Evolutionary conservation across 2,888 invertebrate species (phyloP).

Genomic region (Rhagonycha fulva): DNA sequence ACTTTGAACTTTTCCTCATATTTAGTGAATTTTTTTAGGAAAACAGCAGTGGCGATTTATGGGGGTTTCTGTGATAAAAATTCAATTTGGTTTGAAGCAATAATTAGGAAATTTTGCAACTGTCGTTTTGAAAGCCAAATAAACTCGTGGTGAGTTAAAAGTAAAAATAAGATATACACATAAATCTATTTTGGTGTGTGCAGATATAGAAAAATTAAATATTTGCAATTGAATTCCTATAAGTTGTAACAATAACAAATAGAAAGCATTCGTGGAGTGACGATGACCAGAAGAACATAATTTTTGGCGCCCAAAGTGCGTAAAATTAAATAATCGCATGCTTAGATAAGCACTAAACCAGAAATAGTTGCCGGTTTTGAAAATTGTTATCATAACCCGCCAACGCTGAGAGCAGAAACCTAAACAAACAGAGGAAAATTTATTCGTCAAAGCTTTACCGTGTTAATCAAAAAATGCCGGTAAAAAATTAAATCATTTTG

Average conservation of each 20-base stretch:
- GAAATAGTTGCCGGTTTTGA: slow-evolving; percentile 13
- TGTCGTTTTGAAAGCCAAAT: not conserved
- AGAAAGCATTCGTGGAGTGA: slow-evolving; percentile 1
- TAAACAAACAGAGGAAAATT: slow-evolving; percentile 6
- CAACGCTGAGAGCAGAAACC: not conserved
- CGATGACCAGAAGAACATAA: slow-evolving; percentile 12
- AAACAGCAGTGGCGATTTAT: too few species aligned
- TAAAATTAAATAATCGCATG: slow-evolving; percentile 18
- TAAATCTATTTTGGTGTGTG: not conserved
- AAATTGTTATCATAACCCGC: slow-evolving; percentile 11
- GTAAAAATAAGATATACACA: not conserved
- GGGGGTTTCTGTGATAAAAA: not conserved
- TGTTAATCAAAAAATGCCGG: slow-evolving; percentile 1
- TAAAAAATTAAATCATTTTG: slow-evolving; percentile 7
- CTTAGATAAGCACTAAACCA: slow-evolving; percentile 21
- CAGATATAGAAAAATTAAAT: not conserved
- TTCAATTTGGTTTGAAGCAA: not conserved
- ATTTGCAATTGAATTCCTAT: slow-evolving; percentile 5
- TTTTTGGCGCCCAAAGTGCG: slow-evolving; percentile 16
- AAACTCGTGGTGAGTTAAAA: not conserved
- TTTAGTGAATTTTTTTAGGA: too few species aligned
- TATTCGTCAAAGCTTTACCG: slow-evolving; percentile 9
- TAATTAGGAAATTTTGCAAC: not conserved
- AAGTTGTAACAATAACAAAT: slow-evolving; percentile 8
- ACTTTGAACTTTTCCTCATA: too few species aligned